Evolutionary conservation across 2,113 vertebrate genomes (phyloP).

Genomic region (Sphyrna mokarran): DNA sequence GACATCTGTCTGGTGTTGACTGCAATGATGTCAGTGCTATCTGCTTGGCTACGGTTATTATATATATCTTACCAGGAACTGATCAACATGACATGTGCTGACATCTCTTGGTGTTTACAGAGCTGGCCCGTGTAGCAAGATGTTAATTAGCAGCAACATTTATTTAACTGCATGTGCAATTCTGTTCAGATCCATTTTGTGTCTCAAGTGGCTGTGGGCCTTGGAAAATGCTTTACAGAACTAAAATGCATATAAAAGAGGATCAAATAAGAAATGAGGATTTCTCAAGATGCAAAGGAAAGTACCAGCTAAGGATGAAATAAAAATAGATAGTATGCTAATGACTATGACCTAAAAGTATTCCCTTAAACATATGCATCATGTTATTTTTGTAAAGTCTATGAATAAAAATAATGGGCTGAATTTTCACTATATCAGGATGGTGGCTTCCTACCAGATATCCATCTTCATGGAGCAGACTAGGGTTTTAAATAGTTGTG

Average conservation of each 20-base stretch:
- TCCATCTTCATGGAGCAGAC: no score
- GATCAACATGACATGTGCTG: neutral
- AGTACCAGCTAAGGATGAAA: neutral
- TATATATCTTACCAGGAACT: neutral
- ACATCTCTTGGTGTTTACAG: neutral
- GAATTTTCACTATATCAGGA: no score
- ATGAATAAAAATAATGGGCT: neutral
- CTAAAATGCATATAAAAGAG: neutral
- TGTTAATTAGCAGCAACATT: conserved; percentile 10
- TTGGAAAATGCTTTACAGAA: neutral
- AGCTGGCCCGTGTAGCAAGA: neutral
- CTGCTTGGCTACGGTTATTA: neutral
- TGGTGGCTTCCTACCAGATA: no score
- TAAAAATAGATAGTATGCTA: neutral
- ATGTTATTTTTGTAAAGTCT: neutral
- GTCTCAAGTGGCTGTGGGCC: neutral
- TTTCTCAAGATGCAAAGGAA: neutral
- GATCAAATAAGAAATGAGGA: neutral
- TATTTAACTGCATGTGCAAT: neutral
- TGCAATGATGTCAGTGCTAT: conserved; percentile 28
- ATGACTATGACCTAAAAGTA: neutral
- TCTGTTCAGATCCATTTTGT: neutral
- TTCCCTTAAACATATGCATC: neutral
- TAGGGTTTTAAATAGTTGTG: no score
- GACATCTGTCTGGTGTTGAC: conserved; percentile 2